Evolutionary conservation across 1,140 invertebrate species (phyloP), one percentile per base, ranked within the genome.

Genomic region (Drosophila repleta): DNA sequence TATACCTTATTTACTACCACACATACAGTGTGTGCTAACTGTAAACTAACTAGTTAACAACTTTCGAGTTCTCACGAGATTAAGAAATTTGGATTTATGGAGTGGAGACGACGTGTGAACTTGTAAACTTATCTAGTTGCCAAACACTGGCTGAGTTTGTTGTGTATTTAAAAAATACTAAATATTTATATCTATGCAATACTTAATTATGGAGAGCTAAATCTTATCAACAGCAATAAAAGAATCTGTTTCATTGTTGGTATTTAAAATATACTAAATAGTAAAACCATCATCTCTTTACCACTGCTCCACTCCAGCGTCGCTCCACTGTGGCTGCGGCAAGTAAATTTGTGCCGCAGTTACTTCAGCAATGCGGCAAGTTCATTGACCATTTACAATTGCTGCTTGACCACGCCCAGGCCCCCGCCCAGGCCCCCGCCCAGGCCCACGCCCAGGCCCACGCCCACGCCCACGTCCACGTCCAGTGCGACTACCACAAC

Each of bases 381-480:
- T 85, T 85, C 82, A 78, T 69, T 85, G 82, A 85, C 82, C 82
- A 85, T 37, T 63, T 24, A 37, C 58, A 32, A n/a, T 32, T 7
- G 41, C 51, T 46, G 55, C 69, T 80, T 77, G 78, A 87, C 78
- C 82, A 85, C 66, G 74, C 82, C 82, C 78, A 55, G 17, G 10
- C 20, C 39, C 37, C 11, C 65, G 35, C 57, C 26, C 49, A 62
- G n/a, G n/a, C n/a, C n/a, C n/a, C n/a, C n/a, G n/a, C n/a, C n/a
- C n/a, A n/a, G 4, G 26, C 26, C 26, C 2, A 29, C 26, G 26
- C 26, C 5, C 26, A 29, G 4, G 5, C 26, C 26, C 3, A 29
- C 26, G 7, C 3, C 6, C 26, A 29, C 26, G 8, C 5, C 4
- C 18, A 18, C 17, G 4, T 15, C 35, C 7, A 1, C 35, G 7